These are phyloP conservation scores for Semnornis frantzii DNA, from an alignment of 2,113 vertebrate species.

Conservation along the genomic window DNA sequence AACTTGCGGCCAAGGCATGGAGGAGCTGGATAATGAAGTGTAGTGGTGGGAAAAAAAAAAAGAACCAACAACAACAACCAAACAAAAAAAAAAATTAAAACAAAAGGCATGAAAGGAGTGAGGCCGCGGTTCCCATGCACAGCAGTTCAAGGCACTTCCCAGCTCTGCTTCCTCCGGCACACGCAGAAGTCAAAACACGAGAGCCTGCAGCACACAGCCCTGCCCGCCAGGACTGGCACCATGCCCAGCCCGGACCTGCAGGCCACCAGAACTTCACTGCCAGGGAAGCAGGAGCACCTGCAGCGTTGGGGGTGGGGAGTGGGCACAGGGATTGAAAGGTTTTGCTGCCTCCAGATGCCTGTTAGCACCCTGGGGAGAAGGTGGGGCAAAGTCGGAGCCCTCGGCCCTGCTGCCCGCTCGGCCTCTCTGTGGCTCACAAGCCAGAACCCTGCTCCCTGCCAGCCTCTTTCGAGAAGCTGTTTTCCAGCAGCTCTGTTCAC, in stretches of 20 bases:
- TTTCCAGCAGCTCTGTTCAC: background rate
- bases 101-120: background rate
- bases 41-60: background rate
- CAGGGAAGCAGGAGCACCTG: too few species aligned
- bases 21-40: constrained; percentile 55
- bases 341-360: background rate
- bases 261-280: fast-evolving
- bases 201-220: background rate
- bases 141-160: constrained; percentile 22
- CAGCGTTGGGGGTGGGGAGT: too few species aligned
- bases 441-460: background rate
- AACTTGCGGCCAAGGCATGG: background rate
- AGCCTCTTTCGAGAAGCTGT: background rate
- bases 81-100: too few species aligned
- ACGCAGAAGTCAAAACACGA: constrained; percentile 26
- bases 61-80: too few species aligned
- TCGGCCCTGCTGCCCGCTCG: fast-evolving
- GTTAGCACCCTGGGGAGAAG: background rate
- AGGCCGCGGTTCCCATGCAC: constrained; percentile 10
- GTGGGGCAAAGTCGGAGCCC: background rate
- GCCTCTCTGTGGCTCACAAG: background rate
- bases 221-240: background rate
- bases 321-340: background rate
- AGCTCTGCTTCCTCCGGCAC: constrained; percentile 53
- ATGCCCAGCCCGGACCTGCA: background rate